Base-by-base conservation (phyloP, 2,888 invertebrate genomes). In the Deilephila elpenor region DNA sequence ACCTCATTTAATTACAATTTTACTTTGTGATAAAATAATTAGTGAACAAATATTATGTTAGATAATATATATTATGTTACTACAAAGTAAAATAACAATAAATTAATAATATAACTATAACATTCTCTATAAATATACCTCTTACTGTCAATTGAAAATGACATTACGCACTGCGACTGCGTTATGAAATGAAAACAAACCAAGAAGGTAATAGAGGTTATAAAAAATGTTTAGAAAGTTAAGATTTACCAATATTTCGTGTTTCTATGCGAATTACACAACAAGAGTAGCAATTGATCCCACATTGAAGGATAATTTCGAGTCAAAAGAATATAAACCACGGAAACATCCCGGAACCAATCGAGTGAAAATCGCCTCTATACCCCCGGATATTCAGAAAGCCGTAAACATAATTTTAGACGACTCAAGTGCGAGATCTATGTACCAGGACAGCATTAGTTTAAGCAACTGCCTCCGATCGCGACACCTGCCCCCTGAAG, bases 331-430 rank as follows among this genome's bases (percentile, higher is more conserved):
- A 74, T 91, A 89, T 75, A 97, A 97, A 86, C 96, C 97, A 0
- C 95, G 96, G 72, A 95, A 96, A 74, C 98, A 98, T 91, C 97
- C 97, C 0, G 98, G 98, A 37, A 95, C 96, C 70, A 89, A 96
- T 1, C 94, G 95, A 77, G 88, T 95, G 0, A 95, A 91, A 80
- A 84, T 93, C 2, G 91, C 96, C 0, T 77, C 87, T 4, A 83
- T 97, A 19, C 98, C 98, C 0, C 88, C 94, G 1, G 93, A 96
- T 74, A 94, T 97, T 74, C 85, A 93, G 34, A 91, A 95, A 32
- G 95, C 96, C 3, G 95, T 97, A 19, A 83, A 92, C 79, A 89
- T 90, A 62, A 90, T 96, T 78, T 83, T 94, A 78, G 91, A 95
- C 82, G 97, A 97, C 86, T 89, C 94, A 74, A 96, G 96, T 0